Evolutionary conservation across 2,888 invertebrate species (phyloP).

Genomic region (Protophormia terraenovae): DNA sequence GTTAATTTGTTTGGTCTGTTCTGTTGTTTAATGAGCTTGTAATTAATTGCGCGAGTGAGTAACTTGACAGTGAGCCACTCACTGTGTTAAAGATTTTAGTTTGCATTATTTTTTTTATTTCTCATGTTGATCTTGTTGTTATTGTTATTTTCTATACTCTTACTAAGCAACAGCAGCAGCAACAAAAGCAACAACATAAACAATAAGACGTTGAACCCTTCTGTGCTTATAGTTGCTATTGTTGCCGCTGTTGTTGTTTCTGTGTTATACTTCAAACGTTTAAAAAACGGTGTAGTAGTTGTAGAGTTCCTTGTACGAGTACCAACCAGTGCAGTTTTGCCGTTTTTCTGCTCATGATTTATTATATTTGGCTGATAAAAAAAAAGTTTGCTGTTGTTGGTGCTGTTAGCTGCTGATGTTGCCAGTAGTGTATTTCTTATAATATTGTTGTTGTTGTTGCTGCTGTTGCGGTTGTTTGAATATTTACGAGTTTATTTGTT

Average conservation of each 20-base stretch:
- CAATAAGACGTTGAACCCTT: conserved; percentile 59
- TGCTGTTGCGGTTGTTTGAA: conserved; percentile 56
- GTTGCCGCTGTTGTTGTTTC: conserved; percentile 15
- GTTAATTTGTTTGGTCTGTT: conserved; percentile 59
- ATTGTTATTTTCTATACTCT: conserved; percentile 39
- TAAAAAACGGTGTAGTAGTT: conserved; percentile 40
- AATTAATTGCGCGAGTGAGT: conserved; percentile 78
- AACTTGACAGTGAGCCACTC: conserved; percentile 73
- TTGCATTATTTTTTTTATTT: not conserved
- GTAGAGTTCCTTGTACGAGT: conserved; percentile 49
- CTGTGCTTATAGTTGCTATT: not conserved
- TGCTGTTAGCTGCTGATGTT: conserved; percentile 30
- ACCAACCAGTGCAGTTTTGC: conserved; percentile 31
- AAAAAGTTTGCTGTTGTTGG: conserved; percentile 45
- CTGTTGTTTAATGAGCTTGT: conserved; percentile 78
- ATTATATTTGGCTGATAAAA: conserved; percentile 64
- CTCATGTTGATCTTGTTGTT: conserved; percentile 1
- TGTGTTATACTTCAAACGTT: conserved; percentile 59
- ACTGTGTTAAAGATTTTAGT: conserved; percentile 65
- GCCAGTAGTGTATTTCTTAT: conserved; percentile 23
- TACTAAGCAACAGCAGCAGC: not conserved
- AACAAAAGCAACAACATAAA: conserved; percentile 15
- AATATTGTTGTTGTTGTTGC: conserved; percentile 21
- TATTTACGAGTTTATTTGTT: conserved; percentile 68
- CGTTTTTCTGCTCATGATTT: conserved; percentile 64